These are phyloP conservation scores for Caenorhabditis sinica DNA, from an alignment of 2,888 invertebrate species.

Conservation along the genomic window DNA sequence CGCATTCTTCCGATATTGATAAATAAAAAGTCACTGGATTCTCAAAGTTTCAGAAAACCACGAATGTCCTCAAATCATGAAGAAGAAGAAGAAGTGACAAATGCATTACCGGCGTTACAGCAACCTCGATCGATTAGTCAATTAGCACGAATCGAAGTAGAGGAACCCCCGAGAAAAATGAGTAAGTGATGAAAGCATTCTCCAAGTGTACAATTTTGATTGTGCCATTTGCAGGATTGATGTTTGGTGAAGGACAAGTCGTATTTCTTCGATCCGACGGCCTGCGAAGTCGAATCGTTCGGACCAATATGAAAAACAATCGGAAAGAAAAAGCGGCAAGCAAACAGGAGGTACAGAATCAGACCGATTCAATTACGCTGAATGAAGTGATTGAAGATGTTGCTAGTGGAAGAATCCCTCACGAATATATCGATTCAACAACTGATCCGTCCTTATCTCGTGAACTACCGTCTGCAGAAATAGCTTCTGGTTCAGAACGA, in stretches of 20 bases:
- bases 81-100: background rate
- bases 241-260: constrained; percentile 45
- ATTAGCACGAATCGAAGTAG: constrained; percentile 29
- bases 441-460: background rate
- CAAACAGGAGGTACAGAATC: background rate
- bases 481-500: background rate
- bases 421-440: background rate
- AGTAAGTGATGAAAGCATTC: constrained; percentile 13
- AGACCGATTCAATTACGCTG: background rate
- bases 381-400: constrained; percentile 35
- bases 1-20: no score
- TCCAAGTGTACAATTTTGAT: background rate
- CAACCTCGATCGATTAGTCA: constrained; percentile 19
- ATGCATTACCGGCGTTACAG: background rate
- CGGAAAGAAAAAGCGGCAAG: background rate
- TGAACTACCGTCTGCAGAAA: background rate
- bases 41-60: background rate
- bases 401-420: background rate
- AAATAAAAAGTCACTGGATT: background rate
- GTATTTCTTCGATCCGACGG: constrained; percentile 45
- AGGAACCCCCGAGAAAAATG: constrained; percentile 38
- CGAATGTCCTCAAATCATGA: constrained; percentile 11
- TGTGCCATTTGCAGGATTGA: constrained; percentile 21
- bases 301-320: constrained; percentile 14
- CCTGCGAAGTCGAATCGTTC: constrained; percentile 26